Percentiles rank a stretch among this genome's conserved stretches.
Evolutionary conservation across 2,797 vertebrate species (phyloP).

Genomic region (Apogon talboti): DNA sequence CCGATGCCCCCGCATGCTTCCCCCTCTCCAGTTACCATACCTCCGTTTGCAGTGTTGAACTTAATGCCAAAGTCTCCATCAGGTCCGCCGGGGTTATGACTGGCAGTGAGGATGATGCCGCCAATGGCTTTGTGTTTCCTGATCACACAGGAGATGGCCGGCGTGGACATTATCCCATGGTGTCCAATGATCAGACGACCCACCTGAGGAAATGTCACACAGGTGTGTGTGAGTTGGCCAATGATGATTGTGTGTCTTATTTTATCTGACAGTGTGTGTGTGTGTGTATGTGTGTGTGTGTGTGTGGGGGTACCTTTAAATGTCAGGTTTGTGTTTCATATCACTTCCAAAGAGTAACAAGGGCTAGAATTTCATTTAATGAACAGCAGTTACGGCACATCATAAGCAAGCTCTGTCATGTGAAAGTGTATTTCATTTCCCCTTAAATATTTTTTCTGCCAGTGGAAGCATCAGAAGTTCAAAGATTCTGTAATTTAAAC

Average conservation of each 20-base stretch:
- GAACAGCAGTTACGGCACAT: constrained; percentile 32
- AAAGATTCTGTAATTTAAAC: constrained; percentile 54
- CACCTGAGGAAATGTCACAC: constrained; percentile 83
- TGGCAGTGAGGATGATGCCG: constrained; percentile 94
- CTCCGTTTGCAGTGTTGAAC: constrained; percentile 94
- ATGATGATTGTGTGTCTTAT: constrained; percentile 11
- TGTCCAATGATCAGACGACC: constrained; percentile 94
- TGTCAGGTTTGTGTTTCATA: constrained; percentile 46
- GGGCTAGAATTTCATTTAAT: constrained; percentile 39
- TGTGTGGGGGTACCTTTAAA: not conserved
- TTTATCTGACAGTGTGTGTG: constrained; percentile 33
- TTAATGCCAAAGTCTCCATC: constrained; percentile 96
- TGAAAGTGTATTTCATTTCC: constrained; percentile 49
- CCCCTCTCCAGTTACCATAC: constrained; percentile 77
- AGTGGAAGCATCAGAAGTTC: constrained; percentile 23
- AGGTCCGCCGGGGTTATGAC: constrained; percentile 93
- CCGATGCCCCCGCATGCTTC: constrained; percentile 23
- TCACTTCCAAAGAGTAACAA: constrained; percentile 28
- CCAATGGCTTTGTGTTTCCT: constrained; percentile 96
- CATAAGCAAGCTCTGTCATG: constrained; percentile 40
- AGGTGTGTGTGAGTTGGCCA: constrained; percentile 30
- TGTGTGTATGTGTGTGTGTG: too few relatives aligned
- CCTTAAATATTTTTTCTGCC: constrained; percentile 33
- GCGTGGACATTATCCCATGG: constrained; percentile 94
- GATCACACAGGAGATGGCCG: constrained; percentile 94